phyloP scores from a whole-genome alignment of 2,113 vertebrate species.

The Canis aureus region DNA sequence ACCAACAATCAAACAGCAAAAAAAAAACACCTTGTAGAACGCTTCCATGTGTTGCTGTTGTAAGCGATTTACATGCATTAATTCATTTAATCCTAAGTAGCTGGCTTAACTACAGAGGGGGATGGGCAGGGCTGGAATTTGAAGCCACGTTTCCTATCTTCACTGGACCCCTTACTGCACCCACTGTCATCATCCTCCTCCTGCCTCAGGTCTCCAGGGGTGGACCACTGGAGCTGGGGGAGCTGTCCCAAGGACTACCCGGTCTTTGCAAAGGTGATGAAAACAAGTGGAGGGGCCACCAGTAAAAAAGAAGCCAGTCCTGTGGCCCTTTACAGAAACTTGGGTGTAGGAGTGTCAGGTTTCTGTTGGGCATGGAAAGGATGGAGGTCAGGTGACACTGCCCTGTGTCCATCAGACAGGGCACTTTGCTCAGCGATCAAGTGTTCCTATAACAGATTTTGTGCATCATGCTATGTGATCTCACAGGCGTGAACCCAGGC shows the following conservation, averaged over 20 bases:
- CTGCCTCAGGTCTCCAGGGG: neutral
- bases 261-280: neutral
- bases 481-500: neutral
- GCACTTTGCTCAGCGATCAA: neutral
- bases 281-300: neutral
- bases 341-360: neutral
- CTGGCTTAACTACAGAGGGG: neutral
- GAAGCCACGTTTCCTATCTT: neutral
- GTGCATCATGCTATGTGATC: too few relatives aligned
- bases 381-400: neutral
- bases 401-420: neutral
- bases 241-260: neutral
- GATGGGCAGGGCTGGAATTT: neutral
- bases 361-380: neutral
- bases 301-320: neutral
- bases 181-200: neutral
- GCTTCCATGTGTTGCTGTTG: neutral
- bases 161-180: neutral
- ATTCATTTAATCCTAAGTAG: neutral
- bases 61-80: neutral
- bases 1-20: neutral
- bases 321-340: neutral
- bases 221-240: neutral
- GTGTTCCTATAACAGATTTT: neutral
- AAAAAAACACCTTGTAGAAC: neutral